Evolutionary conservation across 2,888 invertebrate species (phyloP).

Genomic region (Odiellus spinosus): DNA sequence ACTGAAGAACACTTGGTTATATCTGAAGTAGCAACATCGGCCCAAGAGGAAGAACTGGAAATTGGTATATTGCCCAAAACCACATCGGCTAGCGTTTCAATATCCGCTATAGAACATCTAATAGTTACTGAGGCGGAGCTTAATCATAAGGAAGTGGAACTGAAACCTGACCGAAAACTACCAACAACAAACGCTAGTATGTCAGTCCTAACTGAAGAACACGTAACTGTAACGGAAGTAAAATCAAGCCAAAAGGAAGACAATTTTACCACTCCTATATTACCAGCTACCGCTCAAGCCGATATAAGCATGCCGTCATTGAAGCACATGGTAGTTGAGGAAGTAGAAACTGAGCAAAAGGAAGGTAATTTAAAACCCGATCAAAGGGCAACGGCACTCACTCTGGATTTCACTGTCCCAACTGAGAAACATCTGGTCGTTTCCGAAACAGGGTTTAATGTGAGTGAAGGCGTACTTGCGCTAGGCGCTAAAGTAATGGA

Average conservation of each 20-base stretch:
- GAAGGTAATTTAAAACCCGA: slow-evolving; percentile 9
- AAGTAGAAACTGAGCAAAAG: slow-evolving; percentile 10
- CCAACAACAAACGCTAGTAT: slow-evolving; percentile 8
- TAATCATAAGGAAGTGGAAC: slow-evolving; percentile 12
- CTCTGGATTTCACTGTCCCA: slow-evolving; percentile 13
- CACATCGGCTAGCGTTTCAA: slow-evolving; percentile 7
- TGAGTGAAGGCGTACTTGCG: slow-evolving; percentile 14
- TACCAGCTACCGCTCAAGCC: slow-evolving; percentile 40
- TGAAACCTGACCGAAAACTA: slow-evolving; percentile 8
- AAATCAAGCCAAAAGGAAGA: slow-evolving; percentile 9
- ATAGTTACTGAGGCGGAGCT: slow-evolving; percentile 13
- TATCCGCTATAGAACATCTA: slow-evolving; percentile 17
- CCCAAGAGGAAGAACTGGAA: slow-evolving; percentile 46
- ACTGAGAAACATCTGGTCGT: slow-evolving; percentile 14
- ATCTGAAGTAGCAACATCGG: slow-evolving; percentile 64
- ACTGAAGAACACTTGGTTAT: slow-evolving; percentile 33
- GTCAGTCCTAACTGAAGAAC: slow-evolving; percentile 10
- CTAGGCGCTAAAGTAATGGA: slow-evolving; percentile 11
- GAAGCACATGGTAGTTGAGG: slow-evolving; percentile 11
- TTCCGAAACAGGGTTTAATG: slow-evolving; percentile 11
- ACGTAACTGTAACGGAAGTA: slow-evolving; percentile 10
- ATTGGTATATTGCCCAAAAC: slow-evolving; percentile 8
- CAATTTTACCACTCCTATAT: slow-evolving; percentile 1
- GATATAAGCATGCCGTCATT: slow-evolving; percentile 8
- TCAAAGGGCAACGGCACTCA: slow-evolving; percentile 9